These are phyloP conservation scores for Herminia tarsipennalis DNA, from an alignment of 2,888 invertebrate genomes.

Conservation along the genomic window DNA sequence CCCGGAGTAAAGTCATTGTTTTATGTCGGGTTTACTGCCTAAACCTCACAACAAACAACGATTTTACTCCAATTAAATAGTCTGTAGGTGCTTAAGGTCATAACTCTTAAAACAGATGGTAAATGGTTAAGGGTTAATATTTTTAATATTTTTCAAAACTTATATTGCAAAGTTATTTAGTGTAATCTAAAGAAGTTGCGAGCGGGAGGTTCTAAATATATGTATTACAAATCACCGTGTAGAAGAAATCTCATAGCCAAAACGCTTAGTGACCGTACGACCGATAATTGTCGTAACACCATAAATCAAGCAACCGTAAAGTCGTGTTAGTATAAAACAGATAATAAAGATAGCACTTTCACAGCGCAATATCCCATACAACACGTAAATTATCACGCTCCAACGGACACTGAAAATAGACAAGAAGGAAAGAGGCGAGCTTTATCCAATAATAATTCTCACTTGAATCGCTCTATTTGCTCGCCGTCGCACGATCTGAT, in stretches of 20 bases:
- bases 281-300: slow-evolving; percentile 7
- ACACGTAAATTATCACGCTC: slow-evolving; percentile 75
- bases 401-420: slow-evolving; percentile 76
- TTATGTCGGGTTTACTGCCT: no score
- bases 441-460: slow-evolving; percentile 84
- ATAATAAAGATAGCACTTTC: slow-evolving; percentile 54
- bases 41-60: no score
- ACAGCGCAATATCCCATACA: slow-evolving; percentile 66
- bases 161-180: no score
- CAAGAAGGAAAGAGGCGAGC: slow-evolving; percentile 72
- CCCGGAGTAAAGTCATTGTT: no score
- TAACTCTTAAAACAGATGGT: no score
- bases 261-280: slow-evolving; percentile 1
- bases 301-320: slow-evolving; percentile 23
- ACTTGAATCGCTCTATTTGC: slow-evolving; percentile 83
- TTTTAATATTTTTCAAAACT: no score
- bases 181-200: no score
- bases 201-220: no score
- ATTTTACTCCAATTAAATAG: no score
- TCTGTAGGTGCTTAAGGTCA: no score
- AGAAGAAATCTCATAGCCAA: neutral
- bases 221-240: no score
- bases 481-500: slow-evolving; percentile 81
- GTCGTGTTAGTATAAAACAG: slow-evolving; percentile 13
- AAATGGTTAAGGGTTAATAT: no score